Conservation (phyloP, 2,113 vertebrate genomes). For the Hystrix cristata region DNA sequence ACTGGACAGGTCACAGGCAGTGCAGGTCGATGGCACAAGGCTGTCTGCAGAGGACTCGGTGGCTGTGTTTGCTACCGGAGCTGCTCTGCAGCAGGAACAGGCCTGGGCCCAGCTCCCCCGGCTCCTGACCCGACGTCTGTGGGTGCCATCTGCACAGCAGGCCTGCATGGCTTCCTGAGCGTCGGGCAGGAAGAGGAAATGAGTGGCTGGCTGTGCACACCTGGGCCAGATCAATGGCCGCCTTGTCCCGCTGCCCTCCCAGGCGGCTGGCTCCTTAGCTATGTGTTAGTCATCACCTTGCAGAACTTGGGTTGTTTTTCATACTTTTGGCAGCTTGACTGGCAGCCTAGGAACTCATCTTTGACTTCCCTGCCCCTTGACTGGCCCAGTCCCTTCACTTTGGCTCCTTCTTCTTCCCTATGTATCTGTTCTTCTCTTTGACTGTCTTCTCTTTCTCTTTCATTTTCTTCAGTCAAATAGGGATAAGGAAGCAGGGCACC, state of each 20-base stretch:
- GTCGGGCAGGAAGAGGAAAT: constrained; percentile 47
- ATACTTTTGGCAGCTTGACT: neutral
- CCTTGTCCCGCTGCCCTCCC: constrained; percentile 18
- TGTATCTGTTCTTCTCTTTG: neutral
- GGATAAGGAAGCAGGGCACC: neutral
- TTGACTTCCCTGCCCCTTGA: neutral
- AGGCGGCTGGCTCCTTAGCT: neutral
- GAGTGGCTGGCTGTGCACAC: neutral
- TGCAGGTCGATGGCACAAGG: neutral
- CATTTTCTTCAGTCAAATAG: neutral
- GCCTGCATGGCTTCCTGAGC: constrained; percentile 47
- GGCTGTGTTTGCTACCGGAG: neutral
- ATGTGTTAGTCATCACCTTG: neutral
- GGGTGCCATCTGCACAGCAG: neutral
- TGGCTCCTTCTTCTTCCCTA: neutral
- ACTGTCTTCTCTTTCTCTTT: neutral
- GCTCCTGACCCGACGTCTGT: neutral
- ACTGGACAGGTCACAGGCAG: no score
- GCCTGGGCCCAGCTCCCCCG: no score
- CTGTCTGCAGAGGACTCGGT: neutral
- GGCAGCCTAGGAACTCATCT: constrained; percentile 11
- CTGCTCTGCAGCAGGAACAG: neutral
- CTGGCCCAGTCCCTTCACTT: neutral
- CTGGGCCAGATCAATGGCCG: constrained; percentile 70
- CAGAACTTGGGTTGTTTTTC: constrained; percentile 14